phyloP scores from a whole-genome alignment of 35 echinoderm and acorn worm species.

The Lytechinus variegatus region DNA sequence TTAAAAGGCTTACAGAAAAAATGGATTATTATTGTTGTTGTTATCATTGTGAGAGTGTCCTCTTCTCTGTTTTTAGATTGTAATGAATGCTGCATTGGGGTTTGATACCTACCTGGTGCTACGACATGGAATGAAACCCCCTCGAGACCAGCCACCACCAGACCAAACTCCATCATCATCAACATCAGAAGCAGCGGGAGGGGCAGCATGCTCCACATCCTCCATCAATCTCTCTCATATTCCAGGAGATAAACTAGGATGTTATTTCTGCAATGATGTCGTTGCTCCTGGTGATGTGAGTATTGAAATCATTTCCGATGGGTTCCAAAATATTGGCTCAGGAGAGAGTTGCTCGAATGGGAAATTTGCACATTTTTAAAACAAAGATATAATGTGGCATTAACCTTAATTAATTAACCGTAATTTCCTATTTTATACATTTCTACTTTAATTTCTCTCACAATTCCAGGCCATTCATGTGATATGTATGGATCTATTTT shows the following conservation, averaged over 20 bases:
- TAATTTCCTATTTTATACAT: no score
- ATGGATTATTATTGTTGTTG: not conserved
- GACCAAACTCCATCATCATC: not conserved
- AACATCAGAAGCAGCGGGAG: not conserved
- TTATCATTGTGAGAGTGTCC: not conserved
- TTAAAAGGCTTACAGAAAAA: no score
- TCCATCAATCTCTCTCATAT: slow-evolving; percentile 59
- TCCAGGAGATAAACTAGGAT: slow-evolving; percentile 82
- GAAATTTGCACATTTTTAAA: no score
- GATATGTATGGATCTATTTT: no score
- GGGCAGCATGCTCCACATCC: not conserved
- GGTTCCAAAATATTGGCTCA: no score
- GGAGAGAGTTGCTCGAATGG: no score
- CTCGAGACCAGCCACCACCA: slow-evolving; percentile 35
- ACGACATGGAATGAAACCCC: slow-evolving; percentile 81
- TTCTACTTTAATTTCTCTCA: no score
- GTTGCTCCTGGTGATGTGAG: slow-evolving; percentile 97
- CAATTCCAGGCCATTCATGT: no score
- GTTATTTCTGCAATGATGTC: slow-evolving; percentile 99
- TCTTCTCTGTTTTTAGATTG: slow-evolving; percentile 57
- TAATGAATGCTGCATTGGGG: slow-evolving; percentile 95
- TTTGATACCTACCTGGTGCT: slow-evolving; percentile 98
- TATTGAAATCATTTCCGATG: not conserved
- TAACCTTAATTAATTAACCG: no score
- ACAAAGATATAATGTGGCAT: no score